These are phyloP conservation scores for Torymus auratus DNA, from an alignment of 2,888 invertebrate species.

Conservation along the genomic window DNA sequence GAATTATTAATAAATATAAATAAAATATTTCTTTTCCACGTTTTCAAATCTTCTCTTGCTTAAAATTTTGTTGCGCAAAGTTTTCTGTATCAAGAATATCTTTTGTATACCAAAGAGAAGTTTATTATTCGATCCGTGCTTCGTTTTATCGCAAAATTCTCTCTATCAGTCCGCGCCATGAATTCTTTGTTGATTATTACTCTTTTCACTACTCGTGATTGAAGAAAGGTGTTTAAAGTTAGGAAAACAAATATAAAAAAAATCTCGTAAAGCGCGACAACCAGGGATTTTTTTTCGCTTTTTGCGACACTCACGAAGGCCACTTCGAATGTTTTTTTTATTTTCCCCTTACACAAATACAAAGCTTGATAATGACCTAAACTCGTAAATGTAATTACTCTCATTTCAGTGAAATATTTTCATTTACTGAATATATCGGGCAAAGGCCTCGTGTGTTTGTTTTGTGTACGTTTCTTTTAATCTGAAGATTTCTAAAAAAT, in stretches of 20 bases:
- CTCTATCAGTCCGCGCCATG: constrained; percentile 48
- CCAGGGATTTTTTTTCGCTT: constrained; percentile 58
- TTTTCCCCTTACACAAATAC: constrained; percentile 68
- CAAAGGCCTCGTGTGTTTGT: constrained; percentile 67
- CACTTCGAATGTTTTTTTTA: constrained; percentile 74
- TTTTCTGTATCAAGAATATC: constrained; percentile 76
- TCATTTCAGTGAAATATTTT: constrained; percentile 59
- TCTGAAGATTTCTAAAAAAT: constrained; percentile 58
- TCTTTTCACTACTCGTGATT: constrained; percentile 40
- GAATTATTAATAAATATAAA: not conserved
- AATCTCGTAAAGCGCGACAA: constrained; percentile 68
- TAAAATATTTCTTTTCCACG: constrained; percentile 39
- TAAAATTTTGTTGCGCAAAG: constrained; percentile 71
- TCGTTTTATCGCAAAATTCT: constrained; percentile 44
- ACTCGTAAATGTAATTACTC: constrained; percentile 58
- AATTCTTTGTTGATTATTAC: constrained; percentile 56
- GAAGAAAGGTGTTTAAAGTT: constrained; percentile 49
- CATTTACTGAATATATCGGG: constrained; percentile 60
- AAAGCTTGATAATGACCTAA: constrained; percentile 65
- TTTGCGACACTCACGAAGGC: constrained; percentile 72
- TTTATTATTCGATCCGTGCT: constrained; percentile 37
- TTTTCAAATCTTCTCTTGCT: constrained; percentile 51
- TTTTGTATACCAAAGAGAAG: constrained; percentile 61
- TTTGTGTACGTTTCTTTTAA: constrained; percentile 59
- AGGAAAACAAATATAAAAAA: constrained; percentile 59